Evolutionary conservation across 2,797 vertebrate species (phyloP).

Genomic region (Arrhamphus sclerolepis): DNA sequence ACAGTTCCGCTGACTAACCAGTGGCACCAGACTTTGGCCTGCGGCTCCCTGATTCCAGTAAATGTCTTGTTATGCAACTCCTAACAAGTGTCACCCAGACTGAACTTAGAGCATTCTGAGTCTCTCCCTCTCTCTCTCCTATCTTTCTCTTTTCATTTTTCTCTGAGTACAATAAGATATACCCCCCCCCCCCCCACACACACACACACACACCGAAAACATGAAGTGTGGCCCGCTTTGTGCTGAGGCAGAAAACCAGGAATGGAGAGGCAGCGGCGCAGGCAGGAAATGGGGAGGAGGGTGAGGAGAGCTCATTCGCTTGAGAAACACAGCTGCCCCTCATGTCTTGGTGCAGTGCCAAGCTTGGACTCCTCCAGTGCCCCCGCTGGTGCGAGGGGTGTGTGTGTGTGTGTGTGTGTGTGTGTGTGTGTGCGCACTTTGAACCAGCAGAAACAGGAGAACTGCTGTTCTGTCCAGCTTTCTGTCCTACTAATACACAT

Average conservation of each 20-base stretch:
- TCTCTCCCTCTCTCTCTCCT: slow-evolving; percentile 19
- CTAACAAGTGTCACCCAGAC: slow-evolving; percentile 81
- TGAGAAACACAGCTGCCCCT: slow-evolving; percentile 78
- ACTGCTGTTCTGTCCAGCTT: slow-evolving; percentile 59
- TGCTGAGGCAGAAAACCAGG: slow-evolving; percentile 44
- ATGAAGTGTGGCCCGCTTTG: slow-evolving; percentile 47
- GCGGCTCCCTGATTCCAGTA: slow-evolving; percentile 83
- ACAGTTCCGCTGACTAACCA: slow-evolving; percentile 82
- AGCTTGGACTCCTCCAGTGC: slow-evolving; percentile 57
- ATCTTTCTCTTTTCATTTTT: slow-evolving; percentile 35
- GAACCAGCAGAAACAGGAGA: slow-evolving; percentile 60
- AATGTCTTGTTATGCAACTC: slow-evolving; percentile 83
- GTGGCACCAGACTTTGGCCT: slow-evolving; percentile 84
- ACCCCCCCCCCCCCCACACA: not conserved
- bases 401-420: slow-evolving; percentile 28
- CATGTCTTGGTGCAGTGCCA: slow-evolving; percentile 72
- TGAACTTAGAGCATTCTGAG: slow-evolving; percentile 68
- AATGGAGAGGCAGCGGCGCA: slow-evolving; percentile 42
- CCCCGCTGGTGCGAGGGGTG: slow-evolving; percentile 28
- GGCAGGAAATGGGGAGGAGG: slow-evolving; percentile 67
- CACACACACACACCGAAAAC: slow-evolving; percentile 12
- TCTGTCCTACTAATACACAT: slow-evolving; percentile 58
- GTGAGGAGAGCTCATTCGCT: slow-evolving; percentile 52
- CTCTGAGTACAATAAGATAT: slow-evolving; percentile 15
- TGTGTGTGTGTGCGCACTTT: slow-evolving; percentile 19